A percentile compares a stretch with the other conserved stretches of the same genome.
Evolutionary conservation across 2,113 vertebrate species (phyloP).

Genomic region (Oreocharis arfaki): DNA sequence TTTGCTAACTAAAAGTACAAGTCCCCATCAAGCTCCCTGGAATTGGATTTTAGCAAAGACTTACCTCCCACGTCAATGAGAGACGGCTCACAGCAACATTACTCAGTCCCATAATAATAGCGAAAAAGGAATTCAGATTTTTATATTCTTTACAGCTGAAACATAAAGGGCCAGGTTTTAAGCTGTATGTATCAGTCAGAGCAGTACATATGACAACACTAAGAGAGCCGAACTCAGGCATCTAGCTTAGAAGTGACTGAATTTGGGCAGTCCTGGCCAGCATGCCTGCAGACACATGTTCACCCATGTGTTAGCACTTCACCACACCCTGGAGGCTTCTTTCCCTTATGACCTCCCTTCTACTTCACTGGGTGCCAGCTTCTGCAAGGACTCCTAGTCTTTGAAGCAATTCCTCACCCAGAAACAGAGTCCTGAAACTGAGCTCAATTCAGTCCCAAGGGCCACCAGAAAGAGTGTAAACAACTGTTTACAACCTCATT

Average conservation of each 20-base stretch:
- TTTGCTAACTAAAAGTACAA: conserved; percentile 36
- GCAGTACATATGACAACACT: neutral
- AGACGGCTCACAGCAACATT: conserved; percentile 96
- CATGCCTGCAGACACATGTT: neutral
- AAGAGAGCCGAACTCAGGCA: neutral
- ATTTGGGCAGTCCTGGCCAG: neutral
- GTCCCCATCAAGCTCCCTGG: neutral
- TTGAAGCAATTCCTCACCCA: neutral
- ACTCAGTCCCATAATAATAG: conserved; percentile 94
- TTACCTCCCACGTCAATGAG: conserved; percentile 95
- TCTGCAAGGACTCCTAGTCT: neutral
- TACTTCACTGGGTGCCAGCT: neutral
- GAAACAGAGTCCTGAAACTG: neutral
- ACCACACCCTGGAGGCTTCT: neutral
- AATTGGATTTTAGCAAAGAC: conserved; percentile 34
- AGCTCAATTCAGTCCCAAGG: neutral
- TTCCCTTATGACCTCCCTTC: neutral
- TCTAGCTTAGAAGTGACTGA: neutral
- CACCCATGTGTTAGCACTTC: neutral
- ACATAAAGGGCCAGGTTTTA: conserved; percentile 55
- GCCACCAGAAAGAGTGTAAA: neutral
- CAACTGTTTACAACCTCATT: neutral
- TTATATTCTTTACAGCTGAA: conserved; percentile 96
- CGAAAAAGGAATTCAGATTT: conserved; percentile 97
- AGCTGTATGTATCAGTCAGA: neutral